phyloP scores from a whole-genome alignment of 2,888 invertebrate genomes.

The Apantesis nais region DNA sequence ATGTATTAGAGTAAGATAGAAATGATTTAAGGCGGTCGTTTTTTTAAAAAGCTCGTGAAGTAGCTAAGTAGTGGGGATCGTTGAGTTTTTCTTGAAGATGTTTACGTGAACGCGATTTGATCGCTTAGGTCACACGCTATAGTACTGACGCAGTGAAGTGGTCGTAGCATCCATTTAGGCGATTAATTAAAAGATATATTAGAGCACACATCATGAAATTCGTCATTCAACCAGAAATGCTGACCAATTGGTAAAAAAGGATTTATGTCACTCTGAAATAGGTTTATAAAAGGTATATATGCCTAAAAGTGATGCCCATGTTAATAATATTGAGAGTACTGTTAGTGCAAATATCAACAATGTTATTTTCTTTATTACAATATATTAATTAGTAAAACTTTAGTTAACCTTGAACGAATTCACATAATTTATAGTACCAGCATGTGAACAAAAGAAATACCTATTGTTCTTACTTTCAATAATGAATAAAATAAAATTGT shows the following conservation, averaged over 20 bases:
- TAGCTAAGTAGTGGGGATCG: conserved; percentile 84
- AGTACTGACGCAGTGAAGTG: conserved; percentile 60
- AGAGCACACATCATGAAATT: neutral
- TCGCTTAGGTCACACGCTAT: conserved; percentile 70
- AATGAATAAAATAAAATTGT: neutral
- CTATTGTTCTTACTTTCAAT: neutral
- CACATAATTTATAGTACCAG: neutral
- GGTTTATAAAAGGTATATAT: neutral
- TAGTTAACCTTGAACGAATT: neutral
- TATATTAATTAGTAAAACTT: neutral
- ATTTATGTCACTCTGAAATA: neutral
- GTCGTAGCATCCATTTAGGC: conserved; percentile 31
- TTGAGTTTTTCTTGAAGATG: conserved; percentile 85
- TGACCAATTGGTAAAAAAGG: neutral
- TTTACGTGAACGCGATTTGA: conserved; percentile 84
- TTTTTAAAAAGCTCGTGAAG: conserved; percentile 81
- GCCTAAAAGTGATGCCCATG: too few relatives aligned
- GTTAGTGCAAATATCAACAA: neutral
- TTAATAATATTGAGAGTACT: neutral
- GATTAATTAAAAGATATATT: neutral
- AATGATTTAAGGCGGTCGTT: conserved; percentile 68
- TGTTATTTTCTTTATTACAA: neutral
- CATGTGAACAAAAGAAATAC: neutral
- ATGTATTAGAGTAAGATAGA: conserved; percentile 58
- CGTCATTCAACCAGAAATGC: neutral